A percentile compares a stretch with the other conserved stretches of the same genome.
These are phyloP conservation scores for Lasioglossum marginatum DNA, from an alignment of 2,888 invertebrate species.

Conservation along the genomic window DNA sequence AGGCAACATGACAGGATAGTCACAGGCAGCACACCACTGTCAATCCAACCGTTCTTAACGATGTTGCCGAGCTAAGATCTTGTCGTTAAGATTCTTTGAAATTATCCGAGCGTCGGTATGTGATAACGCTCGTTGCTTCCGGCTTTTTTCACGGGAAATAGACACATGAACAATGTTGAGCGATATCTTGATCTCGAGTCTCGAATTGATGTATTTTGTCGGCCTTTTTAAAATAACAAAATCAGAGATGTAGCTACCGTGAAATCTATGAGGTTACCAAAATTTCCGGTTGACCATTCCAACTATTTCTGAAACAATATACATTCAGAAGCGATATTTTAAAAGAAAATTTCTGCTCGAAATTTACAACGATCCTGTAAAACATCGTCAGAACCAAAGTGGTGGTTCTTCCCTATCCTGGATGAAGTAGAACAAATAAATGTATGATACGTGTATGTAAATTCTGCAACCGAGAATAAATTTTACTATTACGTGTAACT, in stretches of 20 bases:
- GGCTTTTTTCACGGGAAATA: background rate
- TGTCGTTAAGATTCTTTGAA: conserved; percentile 51
- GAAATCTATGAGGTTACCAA: background rate
- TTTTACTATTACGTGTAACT: background rate
- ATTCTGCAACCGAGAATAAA: background rate
- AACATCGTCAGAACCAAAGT: background rate
- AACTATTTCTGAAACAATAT: background rate
- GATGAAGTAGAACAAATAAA: background rate
- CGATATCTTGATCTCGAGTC: background rate
- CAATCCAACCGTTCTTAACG: conserved; percentile 18
- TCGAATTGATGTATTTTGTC: background rate
- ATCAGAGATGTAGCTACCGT: no score
- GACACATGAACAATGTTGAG: background rate
- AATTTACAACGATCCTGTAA: background rate
- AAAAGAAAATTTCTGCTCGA: background rate
- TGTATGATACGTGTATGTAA: background rate
- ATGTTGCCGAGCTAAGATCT: conserved; percentile 24
- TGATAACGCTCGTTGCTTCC: background rate
- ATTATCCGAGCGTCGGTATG: conserved; percentile 38
- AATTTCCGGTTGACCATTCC: background rate
- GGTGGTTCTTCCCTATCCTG: background rate
- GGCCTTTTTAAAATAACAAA: background rate
- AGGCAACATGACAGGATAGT: background rate
- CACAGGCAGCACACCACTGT: conserved; percentile 31
- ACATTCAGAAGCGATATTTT: background rate